These are phyloP conservation scores for Tiliacea aurago DNA, from an alignment of 2,888 invertebrate genomes.

Conservation along the genomic window DNA sequence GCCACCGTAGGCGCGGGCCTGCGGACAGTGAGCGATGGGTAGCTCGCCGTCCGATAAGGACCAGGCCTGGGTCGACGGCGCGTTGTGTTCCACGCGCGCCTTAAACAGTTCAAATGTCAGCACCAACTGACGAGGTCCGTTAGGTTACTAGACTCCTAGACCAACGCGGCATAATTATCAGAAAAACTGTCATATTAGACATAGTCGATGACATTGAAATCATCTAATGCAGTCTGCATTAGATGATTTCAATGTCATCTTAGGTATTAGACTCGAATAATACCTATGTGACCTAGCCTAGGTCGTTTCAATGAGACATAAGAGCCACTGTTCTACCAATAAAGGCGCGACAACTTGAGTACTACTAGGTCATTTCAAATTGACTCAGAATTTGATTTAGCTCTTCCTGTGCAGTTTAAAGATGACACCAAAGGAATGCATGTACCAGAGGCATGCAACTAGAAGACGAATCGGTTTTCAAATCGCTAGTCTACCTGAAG, in stretches of 20 bases:
- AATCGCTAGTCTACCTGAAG: neutral
- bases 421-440: neutral
- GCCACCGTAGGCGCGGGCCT: no score
- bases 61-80: no score
- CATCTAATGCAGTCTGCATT: conserved; percentile 2
- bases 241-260: no score
- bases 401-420: conserved; percentile 33
- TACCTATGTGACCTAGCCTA: conserved; percentile 9
- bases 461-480: neutral
- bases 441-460: conserved; percentile 1
- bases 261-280: conserved; percentile 19
- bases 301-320: conserved; percentile 32
- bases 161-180: neutral
- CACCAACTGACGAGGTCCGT: no score
- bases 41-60: no score
- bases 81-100: no score
- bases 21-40: no score
- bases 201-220: conserved; percentile 15
- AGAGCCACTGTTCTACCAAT: conserved; percentile 11
- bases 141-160: no score
- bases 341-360: neutral
- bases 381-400: conserved; percentile 30
- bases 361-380: conserved; percentile 1
- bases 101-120: no score
- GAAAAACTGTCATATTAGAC: neutral